phyloP scores from a whole-genome alignment of 23 tunicate species.

The Diplosoma virens region DNA sequence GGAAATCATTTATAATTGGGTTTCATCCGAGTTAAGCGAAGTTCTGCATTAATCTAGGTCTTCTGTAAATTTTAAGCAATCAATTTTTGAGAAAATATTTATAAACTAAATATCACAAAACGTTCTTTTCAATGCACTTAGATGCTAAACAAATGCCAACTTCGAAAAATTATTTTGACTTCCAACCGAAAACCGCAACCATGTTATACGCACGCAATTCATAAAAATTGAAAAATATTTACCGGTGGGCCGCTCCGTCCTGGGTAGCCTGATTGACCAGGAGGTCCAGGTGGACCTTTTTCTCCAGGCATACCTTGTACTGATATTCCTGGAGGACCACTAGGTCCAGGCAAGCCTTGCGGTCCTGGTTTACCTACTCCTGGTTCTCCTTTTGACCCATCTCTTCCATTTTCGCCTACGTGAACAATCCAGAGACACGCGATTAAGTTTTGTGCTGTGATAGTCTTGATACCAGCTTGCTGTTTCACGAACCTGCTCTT shows the following conservation, averaged over 20 bases:
- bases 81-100: no score
- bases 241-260: slow-evolving; percentile 50
- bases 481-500: slow-evolving; percentile 20
- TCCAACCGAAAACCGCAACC: no score
- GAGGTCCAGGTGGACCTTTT: slow-evolving; percentile 48
- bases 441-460: not conserved
- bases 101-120: no score
- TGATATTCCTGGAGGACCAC: slow-evolving; percentile 48
- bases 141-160: no score
- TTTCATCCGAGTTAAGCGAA: no score
- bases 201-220: no score
- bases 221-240: no score
- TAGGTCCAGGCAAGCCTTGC: slow-evolving; percentile 26
- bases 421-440: not conserved
- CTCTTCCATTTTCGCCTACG: slow-evolving; percentile 17
- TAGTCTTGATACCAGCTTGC: not conserved
- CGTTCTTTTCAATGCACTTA: no score
- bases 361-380: slow-evolving; percentile 35
- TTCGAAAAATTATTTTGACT: no score
- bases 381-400: slow-evolving; percentile 38
- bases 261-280: slow-evolving; percentile 34
- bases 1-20: no score
- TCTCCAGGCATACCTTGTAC: slow-evolving; percentile 47
- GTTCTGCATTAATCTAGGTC: no score
- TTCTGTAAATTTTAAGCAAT: no score